Evolutionary conservation across 2,888 invertebrate species (phyloP).

Genomic region (Papilio elwesi): DNA sequence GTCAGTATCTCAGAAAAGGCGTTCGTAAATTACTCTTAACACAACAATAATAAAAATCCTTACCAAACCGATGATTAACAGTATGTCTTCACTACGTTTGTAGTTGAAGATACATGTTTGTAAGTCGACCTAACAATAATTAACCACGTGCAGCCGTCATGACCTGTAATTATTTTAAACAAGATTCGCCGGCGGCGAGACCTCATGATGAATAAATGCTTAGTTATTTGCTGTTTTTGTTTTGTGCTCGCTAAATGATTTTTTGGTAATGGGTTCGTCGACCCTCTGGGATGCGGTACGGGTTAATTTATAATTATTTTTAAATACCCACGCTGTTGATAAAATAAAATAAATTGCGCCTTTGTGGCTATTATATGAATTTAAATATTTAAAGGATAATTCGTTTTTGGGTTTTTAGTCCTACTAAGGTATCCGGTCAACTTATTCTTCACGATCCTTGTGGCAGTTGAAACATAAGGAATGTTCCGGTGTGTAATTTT

Average conservation of each 20-base stretch:
- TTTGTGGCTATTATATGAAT: not conserved
- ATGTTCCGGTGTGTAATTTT: too few relatives aligned
- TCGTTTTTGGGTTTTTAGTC: not conserved
- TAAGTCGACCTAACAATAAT: slow-evolving; percentile 30
- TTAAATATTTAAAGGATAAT: not conserved
- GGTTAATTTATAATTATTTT: slow-evolving; percentile 9
- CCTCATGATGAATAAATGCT: slow-evolving; percentile 66
- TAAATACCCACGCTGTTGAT: not conserved
- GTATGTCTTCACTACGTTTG: not conserved
- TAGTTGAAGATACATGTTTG: slow-evolving; percentile 1
- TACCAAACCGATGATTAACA: not conserved
- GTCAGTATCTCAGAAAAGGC: too few relatives aligned
- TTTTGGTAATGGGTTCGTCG: slow-evolving; percentile 57
- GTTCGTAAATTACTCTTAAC: too few relatives aligned
- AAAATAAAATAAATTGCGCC: not conserved
- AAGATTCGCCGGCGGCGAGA: slow-evolving; percentile 63
- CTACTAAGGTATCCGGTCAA: too few relatives aligned
- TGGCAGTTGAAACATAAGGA: too few relatives aligned
- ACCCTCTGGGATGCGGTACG: slow-evolving; percentile 46
- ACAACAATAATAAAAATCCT: too few relatives aligned
- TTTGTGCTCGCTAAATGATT: slow-evolving; percentile 57
- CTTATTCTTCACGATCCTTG: too few relatives aligned
- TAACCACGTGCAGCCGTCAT: slow-evolving; percentile 45
- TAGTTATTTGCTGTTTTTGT: slow-evolving; percentile 70
- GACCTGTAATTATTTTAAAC: slow-evolving; percentile 60